These are phyloP conservation scores for Meliscaeva auricollis DNA, from an alignment of 2,888 invertebrate genomes.

Conservation along the genomic window DNA sequence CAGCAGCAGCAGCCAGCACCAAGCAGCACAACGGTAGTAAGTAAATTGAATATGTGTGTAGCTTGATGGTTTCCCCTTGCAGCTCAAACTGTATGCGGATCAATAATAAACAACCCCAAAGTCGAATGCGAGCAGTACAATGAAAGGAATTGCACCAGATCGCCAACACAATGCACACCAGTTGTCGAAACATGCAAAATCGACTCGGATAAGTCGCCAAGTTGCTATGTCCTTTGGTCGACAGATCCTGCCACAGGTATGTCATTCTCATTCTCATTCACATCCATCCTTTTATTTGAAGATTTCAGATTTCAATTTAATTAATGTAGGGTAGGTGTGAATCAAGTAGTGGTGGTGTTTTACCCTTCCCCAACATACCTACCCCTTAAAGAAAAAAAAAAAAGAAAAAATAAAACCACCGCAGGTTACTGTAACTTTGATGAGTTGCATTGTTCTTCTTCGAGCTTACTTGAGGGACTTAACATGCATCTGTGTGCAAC, in stretches of 20 bases:
- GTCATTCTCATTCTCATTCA: background rate
- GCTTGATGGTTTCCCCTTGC: constrained; percentile 31
- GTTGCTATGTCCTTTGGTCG: constrained; percentile 94
- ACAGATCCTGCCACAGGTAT: constrained; percentile 87
- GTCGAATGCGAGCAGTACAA: constrained; percentile 82
- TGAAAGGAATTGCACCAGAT: constrained; percentile 82
- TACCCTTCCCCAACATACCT: background rate
- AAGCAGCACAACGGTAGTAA: too few relatives aligned
- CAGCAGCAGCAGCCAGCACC: too few relatives aligned
- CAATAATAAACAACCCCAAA: constrained; percentile 77
- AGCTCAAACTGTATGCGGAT: constrained; percentile 72
- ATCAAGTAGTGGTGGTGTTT: background rate
- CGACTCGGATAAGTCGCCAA: constrained; percentile 90
- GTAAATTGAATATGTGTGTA: constrained; percentile 50
- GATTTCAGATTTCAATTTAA: background rate
- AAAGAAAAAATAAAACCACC: constrained; percentile 10
- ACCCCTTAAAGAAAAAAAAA: background rate
- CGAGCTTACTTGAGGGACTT: constrained; percentile 19
- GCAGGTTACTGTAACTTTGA: constrained; percentile 53
- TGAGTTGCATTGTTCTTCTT: constrained; percentile 51
- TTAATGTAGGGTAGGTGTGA: constrained; percentile 7
- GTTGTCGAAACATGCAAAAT: constrained; percentile 84
- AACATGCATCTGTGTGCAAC: constrained; percentile 7
- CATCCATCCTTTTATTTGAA: background rate
- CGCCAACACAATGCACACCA: constrained; percentile 87